A percentile compares a stretch with the other conserved stretches of the same genome.
Conservation (phyloP, 2,797 vertebrate species). For the Helostoma temminkii region DNA sequence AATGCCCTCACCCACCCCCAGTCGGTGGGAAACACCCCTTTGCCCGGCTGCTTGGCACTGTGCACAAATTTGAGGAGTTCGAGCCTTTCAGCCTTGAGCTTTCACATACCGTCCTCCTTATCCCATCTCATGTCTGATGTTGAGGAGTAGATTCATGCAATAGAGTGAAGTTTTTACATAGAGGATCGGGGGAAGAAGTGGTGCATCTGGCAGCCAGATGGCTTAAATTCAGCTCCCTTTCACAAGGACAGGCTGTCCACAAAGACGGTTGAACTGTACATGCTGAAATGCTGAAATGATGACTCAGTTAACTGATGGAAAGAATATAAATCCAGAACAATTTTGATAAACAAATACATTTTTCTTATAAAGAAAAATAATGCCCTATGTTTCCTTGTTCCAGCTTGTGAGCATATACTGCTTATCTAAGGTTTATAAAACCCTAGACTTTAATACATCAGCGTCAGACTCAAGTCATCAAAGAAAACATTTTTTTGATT, state of each 20-base stretch:
- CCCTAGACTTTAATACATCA: neutral
- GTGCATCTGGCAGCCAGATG: constrained; percentile 85
- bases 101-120: constrained; percentile 29
- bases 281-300: neutral
- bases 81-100: constrained; percentile 4
- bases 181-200: constrained; percentile 56
- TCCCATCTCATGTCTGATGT: constrained; percentile 54
- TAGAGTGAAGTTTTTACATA: constrained; percentile 55
- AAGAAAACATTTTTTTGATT: neutral
- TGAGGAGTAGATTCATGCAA: constrained; percentile 48
- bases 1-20: constrained; percentile 53
- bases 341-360: neutral
- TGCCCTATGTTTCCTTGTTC: neutral
- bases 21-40: constrained; percentile 71
- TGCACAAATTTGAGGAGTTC: constrained; percentile 20
- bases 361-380: neutral
- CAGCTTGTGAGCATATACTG: neutral
- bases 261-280: constrained; percentile 51
- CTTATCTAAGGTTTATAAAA: neutral
- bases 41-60: constrained; percentile 62
- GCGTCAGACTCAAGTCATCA: too few relatives aligned
- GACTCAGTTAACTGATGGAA: neutral
- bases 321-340: neutral
- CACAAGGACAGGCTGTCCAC: constrained; percentile 57
- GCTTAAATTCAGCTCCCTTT: constrained; percentile 56